These are phyloP conservation scores for Hemaris fuciformis DNA, from an alignment of 2,888 invertebrate genomes.

Conservation along the genomic window DNA sequence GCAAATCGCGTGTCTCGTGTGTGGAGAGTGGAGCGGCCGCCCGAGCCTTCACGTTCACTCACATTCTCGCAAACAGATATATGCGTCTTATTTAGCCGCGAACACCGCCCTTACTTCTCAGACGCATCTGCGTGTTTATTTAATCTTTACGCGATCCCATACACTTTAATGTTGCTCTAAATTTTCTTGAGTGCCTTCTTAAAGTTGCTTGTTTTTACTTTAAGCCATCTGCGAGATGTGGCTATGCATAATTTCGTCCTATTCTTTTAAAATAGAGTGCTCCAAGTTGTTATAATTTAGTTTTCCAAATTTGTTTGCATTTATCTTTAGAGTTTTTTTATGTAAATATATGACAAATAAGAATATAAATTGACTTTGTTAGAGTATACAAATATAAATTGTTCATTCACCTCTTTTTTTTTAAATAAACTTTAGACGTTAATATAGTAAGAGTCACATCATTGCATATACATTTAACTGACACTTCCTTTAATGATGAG, in stretches of 20 bases:
- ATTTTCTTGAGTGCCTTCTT: neutral
- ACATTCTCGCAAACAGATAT: neutral
- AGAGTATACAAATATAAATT: too few relatives aligned
- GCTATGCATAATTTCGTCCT: neutral
- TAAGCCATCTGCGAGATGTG: neutral
- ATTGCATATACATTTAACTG: too few relatives aligned
- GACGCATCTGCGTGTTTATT: conserved; percentile 8
- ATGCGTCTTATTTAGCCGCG: neutral
- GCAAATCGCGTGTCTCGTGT: conserved; percentile 22
- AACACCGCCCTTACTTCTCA: neutral
- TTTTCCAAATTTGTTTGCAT: neutral
- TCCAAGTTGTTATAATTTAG: neutral
- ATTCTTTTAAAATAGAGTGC: neutral
- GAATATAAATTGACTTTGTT: too few relatives aligned
- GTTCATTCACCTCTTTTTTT: too few relatives aligned
- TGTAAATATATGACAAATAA: too few relatives aligned
- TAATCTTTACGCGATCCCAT: conserved; percentile 4
- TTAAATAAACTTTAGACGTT: too few relatives aligned
- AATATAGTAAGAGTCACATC: too few relatives aligned
- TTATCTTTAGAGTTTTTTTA: too few relatives aligned
- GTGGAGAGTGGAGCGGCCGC: conserved; percentile 12
- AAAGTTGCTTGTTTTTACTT: conserved; percentile 3
- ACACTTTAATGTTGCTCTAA: neutral
- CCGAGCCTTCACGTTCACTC: too few relatives aligned
- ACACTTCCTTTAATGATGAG: too few relatives aligned